These are phyloP conservation scores for Drosophila borborema DNA, from an alignment of 2,888 invertebrate genomes.

Conservation along the genomic window DNA sequence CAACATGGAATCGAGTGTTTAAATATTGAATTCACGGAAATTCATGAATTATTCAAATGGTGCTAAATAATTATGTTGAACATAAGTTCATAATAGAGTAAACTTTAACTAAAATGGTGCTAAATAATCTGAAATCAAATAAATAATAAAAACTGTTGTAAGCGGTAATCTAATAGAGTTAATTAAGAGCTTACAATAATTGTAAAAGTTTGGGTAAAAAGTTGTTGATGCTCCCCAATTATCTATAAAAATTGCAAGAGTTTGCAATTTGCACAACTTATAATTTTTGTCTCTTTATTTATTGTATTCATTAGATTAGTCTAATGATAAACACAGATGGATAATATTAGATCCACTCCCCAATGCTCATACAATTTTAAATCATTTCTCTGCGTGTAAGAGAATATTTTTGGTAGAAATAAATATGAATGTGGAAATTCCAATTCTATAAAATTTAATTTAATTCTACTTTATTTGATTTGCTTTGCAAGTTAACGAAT, in stretches of 20 bases:
- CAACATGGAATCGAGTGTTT: not conserved
- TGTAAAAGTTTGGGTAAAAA: not conserved
- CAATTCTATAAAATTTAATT: not conserved
- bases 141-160: not conserved
- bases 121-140: too few species aligned
- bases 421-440: not conserved
- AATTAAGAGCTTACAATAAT: too few species aligned
- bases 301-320: not conserved
- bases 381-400: not conserved
- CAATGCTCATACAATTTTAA: not conserved
- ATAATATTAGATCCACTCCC: not conserved
- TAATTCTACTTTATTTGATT: slow-evolving; percentile 7
- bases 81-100: too few species aligned
- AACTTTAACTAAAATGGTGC: too few species aligned
- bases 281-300: not conserved
- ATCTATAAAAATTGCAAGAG: too few species aligned
- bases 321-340: not conserved
- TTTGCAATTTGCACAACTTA: not conserved
- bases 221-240: too few species aligned
- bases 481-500: slow-evolving; percentile 6
- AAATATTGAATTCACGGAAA: too few species aligned
- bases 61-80: not conserved
- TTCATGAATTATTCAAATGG: not conserved
- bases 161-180: not conserved
- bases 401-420: not conserved